These are phyloP conservation scores for Ischnus inquisitorius DNA, from an alignment of 2,888 invertebrate genomes.

Conservation along the genomic window DNA sequence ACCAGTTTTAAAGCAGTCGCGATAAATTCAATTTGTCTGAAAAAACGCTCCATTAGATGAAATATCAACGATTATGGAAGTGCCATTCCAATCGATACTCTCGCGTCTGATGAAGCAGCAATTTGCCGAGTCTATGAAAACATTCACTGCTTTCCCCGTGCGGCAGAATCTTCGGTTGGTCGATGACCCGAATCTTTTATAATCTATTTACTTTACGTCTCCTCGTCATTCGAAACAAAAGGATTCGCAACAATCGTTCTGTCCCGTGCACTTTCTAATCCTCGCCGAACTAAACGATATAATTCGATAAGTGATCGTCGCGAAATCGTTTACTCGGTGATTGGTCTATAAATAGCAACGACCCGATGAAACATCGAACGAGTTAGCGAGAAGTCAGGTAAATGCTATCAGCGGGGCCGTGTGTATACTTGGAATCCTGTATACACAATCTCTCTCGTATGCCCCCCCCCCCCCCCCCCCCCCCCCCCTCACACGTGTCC, in stretches of 20 bases:
- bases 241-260: background rate
- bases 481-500: background rate
- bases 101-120: slow-evolving; percentile 56
- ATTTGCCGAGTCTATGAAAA: slow-evolving; percentile 41
- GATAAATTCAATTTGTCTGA: background rate
- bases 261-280: slow-evolving; percentile 51
- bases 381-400: slow-evolving; percentile 53
- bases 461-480: slow-evolving; percentile 6
- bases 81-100: slow-evolving; percentile 18
- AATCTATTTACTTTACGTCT: slow-evolving; percentile 13
- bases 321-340: slow-evolving; percentile 35
- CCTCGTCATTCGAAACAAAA: slow-evolving; percentile 19
- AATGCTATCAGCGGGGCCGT: slow-evolving; percentile 32
- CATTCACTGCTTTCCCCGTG: slow-evolving; percentile 58
- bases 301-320: slow-evolving; percentile 9
- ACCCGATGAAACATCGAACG: slow-evolving; percentile 56
- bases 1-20: slow-evolving; percentile 11
- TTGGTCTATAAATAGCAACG: slow-evolving; percentile 59
- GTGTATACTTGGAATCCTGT: slow-evolving; percentile 35
- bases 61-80: slow-evolving; percentile 42
- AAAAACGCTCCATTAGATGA: background rate
- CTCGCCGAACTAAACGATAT: slow-evolving; percentile 16
- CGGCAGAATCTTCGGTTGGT: slow-evolving; percentile 53
- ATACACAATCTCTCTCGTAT: slow-evolving; percentile 41
- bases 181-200: slow-evolving; percentile 61